Evolutionary conservation across 2,888 invertebrate species (phyloP).

Genomic region (Caenorhabditis virilis): DNA sequence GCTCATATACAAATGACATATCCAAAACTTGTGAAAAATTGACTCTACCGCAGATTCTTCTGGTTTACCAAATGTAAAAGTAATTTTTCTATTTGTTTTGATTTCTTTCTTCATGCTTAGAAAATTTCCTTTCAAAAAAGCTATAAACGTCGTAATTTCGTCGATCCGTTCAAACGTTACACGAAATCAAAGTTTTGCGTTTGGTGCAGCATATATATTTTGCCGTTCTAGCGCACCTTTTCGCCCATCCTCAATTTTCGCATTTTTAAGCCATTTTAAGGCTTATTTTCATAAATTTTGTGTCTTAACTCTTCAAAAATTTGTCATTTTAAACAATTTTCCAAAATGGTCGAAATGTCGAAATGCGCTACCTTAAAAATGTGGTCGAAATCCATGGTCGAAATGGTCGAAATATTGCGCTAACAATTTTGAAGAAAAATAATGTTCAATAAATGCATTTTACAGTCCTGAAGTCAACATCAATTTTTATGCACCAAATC

Average conservation of each 20-base stretch:
- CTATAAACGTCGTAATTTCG: too few relatives aligned
- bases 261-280: constrained; percentile 4
- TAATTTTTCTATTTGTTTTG: too few relatives aligned
- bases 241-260: constrained; percentile 4
- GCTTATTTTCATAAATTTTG: background rate
- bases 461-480: too few relatives aligned
- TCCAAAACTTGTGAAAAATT: too few relatives aligned
- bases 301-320: constrained; percentile 2
- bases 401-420: background rate
- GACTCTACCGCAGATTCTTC: too few relatives aligned
- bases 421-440: background rate
- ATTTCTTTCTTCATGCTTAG: too few relatives aligned
- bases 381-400: constrained; percentile 10
- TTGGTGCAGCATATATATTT: background rate
- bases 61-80: too few relatives aligned
- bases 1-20: too few relatives aligned
- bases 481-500: too few relatives aligned
- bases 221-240: constrained; percentile 5
- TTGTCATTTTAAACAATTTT: constrained; percentile 3
- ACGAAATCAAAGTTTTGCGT: background rate
- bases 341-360: constrained; percentile 1
- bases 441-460: constrained; percentile 2
- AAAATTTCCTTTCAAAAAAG: too few relatives aligned
- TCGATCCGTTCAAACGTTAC: background rate
- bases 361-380: constrained; percentile 4